Evolutionary conservation across 2,797 vertebrate species (phyloP).

Genomic region (Bovichtus variegatus): DNA sequence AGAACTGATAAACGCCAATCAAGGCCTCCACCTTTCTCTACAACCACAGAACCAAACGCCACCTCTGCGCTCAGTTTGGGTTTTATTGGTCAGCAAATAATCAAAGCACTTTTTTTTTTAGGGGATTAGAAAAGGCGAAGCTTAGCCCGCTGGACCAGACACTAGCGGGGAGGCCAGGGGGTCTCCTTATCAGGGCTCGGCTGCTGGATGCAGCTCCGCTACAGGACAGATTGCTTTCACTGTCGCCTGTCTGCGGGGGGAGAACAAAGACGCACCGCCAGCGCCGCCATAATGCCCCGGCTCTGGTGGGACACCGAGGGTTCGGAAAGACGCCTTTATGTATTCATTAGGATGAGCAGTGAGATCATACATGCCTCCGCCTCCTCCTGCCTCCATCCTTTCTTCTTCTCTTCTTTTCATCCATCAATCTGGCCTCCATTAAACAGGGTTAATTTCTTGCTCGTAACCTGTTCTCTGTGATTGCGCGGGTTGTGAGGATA

Average conservation of each 20-base stretch:
- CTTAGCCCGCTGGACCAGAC: slow-evolving; percentile 94
- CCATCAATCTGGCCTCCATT: slow-evolving; percentile 55
- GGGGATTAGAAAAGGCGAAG: slow-evolving; percentile 85
- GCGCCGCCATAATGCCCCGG: slow-evolving; percentile 87
- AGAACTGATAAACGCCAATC: slow-evolving; percentile 72
- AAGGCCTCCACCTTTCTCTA: slow-evolving; percentile 37
- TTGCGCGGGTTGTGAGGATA: slow-evolving; percentile 4
- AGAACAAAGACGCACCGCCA: slow-evolving; percentile 92
- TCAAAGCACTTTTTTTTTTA: slow-evolving; percentile 91
- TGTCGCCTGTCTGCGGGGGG: slow-evolving; percentile 89
- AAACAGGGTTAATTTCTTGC: slow-evolving; percentile 91
- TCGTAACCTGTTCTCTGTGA: slow-evolving; percentile 33
- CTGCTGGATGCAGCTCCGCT: slow-evolving; percentile 94
- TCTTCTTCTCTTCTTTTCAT: slow-evolving; percentile 40
- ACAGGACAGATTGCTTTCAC: slow-evolving; percentile 97
- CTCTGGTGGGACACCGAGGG: slow-evolving; percentile 82
- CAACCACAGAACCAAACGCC: slow-evolving; percentile 35
- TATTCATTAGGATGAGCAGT: slow-evolving; percentile 83
- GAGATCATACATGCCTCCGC: slow-evolving; percentile 51
- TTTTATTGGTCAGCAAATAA: slow-evolving; percentile 97
- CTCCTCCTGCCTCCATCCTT: slow-evolving; percentile 5
- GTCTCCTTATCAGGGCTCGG: slow-evolving; percentile 94
- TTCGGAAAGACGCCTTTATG: slow-evolving; percentile 88
- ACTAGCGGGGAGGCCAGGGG: slow-evolving; percentile 91
- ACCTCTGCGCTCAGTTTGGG: slow-evolving; percentile 77